phyloP scores from a whole-genome alignment of 2,797 vertebrate genomes.

The Phyllotis vaccarum region DNA sequence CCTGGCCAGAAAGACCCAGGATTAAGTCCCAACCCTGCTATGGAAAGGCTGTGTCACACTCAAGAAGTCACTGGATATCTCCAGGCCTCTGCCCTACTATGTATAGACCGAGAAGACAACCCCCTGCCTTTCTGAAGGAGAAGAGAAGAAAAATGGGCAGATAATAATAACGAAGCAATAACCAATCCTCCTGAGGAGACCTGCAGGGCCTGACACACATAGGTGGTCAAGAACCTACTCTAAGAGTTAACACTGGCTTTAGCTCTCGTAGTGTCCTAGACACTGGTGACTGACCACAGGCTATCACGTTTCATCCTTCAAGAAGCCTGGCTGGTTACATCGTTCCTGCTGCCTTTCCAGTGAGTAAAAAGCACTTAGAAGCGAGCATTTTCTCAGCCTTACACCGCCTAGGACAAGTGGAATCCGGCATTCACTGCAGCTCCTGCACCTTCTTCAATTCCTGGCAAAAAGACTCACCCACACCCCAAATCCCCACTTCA shows the following conservation, averaged over 20 bases:
- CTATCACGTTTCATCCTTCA: background rate
- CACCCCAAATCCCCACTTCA: background rate
- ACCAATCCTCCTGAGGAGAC: background rate
- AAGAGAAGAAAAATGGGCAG: background rate
- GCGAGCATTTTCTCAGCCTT: background rate
- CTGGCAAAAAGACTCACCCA: too few relatives aligned
- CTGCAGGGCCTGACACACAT: background rate
- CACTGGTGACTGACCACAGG: background rate
- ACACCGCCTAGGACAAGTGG: background rate
- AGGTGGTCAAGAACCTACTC: background rate
- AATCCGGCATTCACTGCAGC: too few relatives aligned
- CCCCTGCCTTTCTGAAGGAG: background rate
- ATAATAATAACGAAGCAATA: background rate
- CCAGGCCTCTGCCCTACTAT: background rate
- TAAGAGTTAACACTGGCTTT: background rate
- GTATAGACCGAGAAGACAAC: background rate
- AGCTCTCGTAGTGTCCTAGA: background rate
- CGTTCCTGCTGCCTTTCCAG: background rate
- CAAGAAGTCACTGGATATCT: background rate
- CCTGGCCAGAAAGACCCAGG: background rate
- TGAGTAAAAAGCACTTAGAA: background rate
- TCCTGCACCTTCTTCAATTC: background rate
- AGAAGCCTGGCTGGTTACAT: fast-evolving
- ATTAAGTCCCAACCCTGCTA: background rate
- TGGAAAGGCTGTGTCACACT: background rate